Percentiles rank a stretch among this genome's conserved stretches.
phyloP scores from a whole-genome alignment of 2,797 vertebrate genomes.

The Trichosurus vulpecula region DNA sequence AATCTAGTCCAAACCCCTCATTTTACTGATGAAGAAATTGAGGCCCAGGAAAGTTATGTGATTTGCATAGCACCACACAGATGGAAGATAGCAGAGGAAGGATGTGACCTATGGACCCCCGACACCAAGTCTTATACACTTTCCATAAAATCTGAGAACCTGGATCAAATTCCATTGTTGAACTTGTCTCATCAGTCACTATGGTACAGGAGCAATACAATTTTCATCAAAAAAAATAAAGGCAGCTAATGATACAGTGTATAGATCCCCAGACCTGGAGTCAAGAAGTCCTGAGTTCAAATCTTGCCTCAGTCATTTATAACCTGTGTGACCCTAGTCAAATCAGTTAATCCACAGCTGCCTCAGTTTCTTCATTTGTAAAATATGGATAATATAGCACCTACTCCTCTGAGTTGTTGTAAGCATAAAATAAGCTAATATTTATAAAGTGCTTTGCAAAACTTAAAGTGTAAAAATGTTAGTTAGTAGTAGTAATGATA shows the following conservation, averaged over 20 bases:
- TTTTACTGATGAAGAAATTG: neutral
- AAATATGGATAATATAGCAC: neutral
- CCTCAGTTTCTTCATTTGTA: neutral
- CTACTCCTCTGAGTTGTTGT: neutral
- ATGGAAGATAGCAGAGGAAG: neutral
- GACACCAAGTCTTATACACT: neutral
- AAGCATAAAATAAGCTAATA: neutral
- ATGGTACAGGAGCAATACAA: neutral
- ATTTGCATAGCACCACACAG: neutral
- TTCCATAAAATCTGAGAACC: neutral
- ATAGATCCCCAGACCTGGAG: neutral
- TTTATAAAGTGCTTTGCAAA: neutral
- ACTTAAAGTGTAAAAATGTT: neutral
- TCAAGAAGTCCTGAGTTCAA: neutral
- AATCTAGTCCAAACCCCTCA: neutral
- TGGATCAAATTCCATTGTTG: neutral
- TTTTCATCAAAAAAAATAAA: neutral
- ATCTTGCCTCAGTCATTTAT: neutral
- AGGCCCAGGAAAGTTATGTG: neutral
- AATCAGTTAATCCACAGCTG: neutral
- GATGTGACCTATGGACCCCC: neutral
- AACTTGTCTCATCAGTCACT: neutral
- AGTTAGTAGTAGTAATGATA: neutral
- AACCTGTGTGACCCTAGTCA: neutral
- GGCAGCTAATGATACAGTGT: neutral